phyloP scores from a whole-genome alignment of 1,140 invertebrate species.

The Zaprionus camerounensis region DNA sequence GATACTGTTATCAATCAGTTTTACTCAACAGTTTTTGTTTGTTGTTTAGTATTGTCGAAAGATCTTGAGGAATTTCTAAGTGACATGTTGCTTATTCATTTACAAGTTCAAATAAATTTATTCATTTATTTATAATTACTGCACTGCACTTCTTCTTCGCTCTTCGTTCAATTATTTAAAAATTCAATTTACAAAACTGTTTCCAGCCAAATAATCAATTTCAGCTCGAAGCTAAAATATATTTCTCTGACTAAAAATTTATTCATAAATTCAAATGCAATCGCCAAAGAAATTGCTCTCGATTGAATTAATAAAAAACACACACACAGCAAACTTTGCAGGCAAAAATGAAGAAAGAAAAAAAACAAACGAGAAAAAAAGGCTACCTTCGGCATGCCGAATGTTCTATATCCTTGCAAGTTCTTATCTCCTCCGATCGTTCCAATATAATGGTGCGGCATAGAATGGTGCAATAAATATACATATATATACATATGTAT shows the following conservation, averaged over 20 bases:
- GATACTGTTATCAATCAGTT: too few relatives aligned
- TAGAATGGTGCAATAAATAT: too few relatives aligned
- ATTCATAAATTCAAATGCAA: constrained; percentile 10
- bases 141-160: too few relatives aligned
- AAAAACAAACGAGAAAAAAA: constrained; percentile 8
- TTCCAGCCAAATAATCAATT: neutral
- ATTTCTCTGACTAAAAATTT: neutral
- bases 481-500: too few relatives aligned
- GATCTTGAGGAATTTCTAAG: too few relatives aligned
- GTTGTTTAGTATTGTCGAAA: too few relatives aligned
- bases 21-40: too few relatives aligned
- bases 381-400: neutral
- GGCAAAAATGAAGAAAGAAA: neutral
- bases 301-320: constrained; percentile 16
- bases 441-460: neutral
- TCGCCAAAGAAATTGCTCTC: neutral
- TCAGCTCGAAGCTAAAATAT: neutral
- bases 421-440: neutral
- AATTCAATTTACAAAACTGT: neutral
- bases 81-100: too few relatives aligned
- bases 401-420: neutral
- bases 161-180: neutral
- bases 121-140: neutral
- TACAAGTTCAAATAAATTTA: too few relatives aligned
- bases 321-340: neutral